Conservation (phyloP, 2,797 vertebrate species). For the Parambassis ranga region DNA sequence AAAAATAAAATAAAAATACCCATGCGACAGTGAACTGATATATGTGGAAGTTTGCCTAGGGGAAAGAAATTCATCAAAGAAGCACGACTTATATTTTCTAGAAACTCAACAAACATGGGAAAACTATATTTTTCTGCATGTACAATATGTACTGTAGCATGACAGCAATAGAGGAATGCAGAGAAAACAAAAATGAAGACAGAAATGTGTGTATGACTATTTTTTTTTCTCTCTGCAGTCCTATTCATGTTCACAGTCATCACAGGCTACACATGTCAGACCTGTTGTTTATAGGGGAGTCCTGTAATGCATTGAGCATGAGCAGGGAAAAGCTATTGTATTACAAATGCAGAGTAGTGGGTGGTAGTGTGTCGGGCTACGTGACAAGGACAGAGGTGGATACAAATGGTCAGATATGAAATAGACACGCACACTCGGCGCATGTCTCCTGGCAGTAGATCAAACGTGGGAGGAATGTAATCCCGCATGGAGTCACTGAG, state of each 20-base stretch:
- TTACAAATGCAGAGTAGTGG: constrained; percentile 18
- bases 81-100: background rate
- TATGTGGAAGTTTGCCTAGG: background rate
- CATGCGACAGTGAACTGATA: constrained; percentile 7
- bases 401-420: constrained; percentile 47
- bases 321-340: background rate
- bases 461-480: constrained; percentile 66
- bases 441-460: constrained; percentile 55
- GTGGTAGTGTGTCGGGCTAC: constrained; percentile 21
- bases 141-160: background rate
- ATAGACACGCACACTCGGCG: constrained; percentile 1
- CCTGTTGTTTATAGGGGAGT: background rate
- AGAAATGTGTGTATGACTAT: background rate
- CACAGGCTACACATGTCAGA: background rate
- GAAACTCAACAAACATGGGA: constrained; percentile 1
- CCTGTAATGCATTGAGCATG: background rate
- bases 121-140: background rate
- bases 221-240: background rate
- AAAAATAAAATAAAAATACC: background rate
- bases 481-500: constrained; percentile 22
- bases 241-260: background rate
- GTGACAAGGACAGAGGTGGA: constrained; percentile 46
- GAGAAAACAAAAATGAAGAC: background rate
- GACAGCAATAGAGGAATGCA: background rate
- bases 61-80: constrained; percentile 36